Evolutionary conservation across 2,888 invertebrate genomes (phyloP).

Genomic region (Rhorus exstirpatorius): DNA sequence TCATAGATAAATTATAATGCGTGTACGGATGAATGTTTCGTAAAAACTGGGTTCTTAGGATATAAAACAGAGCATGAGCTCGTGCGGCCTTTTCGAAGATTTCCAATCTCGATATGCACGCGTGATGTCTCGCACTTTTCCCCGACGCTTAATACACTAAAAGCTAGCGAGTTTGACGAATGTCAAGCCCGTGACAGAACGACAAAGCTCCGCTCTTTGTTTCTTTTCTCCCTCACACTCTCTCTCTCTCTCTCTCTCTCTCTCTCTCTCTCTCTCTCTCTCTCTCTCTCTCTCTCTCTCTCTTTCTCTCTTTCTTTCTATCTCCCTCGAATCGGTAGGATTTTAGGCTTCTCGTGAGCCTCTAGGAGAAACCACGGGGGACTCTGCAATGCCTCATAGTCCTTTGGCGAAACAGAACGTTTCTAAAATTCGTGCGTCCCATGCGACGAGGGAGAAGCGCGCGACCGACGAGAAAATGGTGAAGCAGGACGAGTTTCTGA

Average conservation of each 20-base stretch:
- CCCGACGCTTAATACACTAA: slow-evolving; percentile 43
- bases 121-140: slow-evolving; percentile 34
- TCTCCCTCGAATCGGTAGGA: slow-evolving; percentile 42
- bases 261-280: slow-evolving; percentile 1
- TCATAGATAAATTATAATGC: slow-evolving; percentile 29
- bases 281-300: background rate
- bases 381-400: slow-evolving; percentile 42
- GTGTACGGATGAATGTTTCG: slow-evolving; percentile 6
- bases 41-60: slow-evolving; percentile 22
- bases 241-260: background rate
- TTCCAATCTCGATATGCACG: slow-evolving; percentile 48
- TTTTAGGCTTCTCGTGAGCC: slow-evolving; percentile 62
- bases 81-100: slow-evolving; percentile 31
- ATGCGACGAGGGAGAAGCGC: slow-evolving; percentile 48
- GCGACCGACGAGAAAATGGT: slow-evolving; percentile 51
- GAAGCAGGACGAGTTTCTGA: slow-evolving; percentile 78
- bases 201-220: slow-evolving; percentile 11
- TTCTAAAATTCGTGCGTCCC: slow-evolving; percentile 50
- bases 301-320: slow-evolving; percentile 1
- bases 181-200: slow-evolving; percentile 54
- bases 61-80: slow-evolving; percentile 3
- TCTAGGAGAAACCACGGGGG: slow-evolving; percentile 55
- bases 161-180: slow-evolving; percentile 59
- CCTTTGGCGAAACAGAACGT: slow-evolving; percentile 37
- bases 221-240: background rate